Base-by-base conservation (phyloP, 2,797 vertebrate genomes). In the Adelosebastes latens region DNA sequence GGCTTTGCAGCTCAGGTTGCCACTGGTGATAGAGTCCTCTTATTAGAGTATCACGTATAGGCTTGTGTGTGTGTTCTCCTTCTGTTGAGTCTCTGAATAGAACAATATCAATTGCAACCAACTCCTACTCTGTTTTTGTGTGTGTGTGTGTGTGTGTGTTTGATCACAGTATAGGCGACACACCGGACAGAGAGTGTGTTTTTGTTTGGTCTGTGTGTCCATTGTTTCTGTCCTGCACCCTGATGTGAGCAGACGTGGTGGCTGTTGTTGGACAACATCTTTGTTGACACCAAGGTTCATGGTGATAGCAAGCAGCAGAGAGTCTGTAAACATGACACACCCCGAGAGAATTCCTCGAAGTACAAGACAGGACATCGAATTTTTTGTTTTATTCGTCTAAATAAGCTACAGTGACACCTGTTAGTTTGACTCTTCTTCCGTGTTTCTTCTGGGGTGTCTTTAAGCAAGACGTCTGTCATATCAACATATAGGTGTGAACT, bases 81-180 rank as follows among this genome's bases (percentile, higher is more conserved):
- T 80, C 70, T 71, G 64, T 49, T 80, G 61, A 75, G 83, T 59
- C 81, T 18, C 62, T 60, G 72, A 79, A 82, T 64, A 74, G 68
- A 86, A 88, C 85, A 83, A 87, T 72, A 85, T 86, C 62, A 77
- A 25, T 13, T 66, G 75, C 72, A 82, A 82, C 24, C 63, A 25
- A 46, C 22, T 72, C 64, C 58, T 61, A n/a, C 3, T 52, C 22
- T 70, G 36, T 63, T 85, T 65, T 39, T 32, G 29, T 34, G 1
- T 34, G 32, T 34, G 34, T 36, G 36, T 36, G 11, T 39, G 36
- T 39, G 36, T 39, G 31, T 32, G 60, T 46, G 77, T 92, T 92
- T 92, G 92, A 91, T 89, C 92, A 16, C 91, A 93, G 89, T 88
- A 3, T 16, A 81, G 89, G 91, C 75, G 20, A 66, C 68, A 25